Base-by-base conservation (phyloP, 2,888 invertebrate species). In the Platerodrilus igneus region DNA sequence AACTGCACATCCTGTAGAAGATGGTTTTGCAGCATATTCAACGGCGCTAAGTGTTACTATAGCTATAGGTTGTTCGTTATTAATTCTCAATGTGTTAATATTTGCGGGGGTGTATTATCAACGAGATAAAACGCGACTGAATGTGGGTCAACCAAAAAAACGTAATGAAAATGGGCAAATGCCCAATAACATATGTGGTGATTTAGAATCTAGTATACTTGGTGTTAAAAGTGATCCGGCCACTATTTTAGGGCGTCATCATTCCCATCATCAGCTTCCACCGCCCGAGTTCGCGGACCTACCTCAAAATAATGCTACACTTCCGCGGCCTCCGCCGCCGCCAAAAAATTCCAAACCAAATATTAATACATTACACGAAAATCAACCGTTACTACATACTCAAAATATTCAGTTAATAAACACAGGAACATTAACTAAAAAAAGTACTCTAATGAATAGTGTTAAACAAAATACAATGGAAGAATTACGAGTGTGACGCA, bases 91-190 rank as follows among this genome's bases (percentile, higher is more conserved):
- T 63, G 88, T 94, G 27, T 72, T 94, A 16, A 91, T 95, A 60
- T 94, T 94, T 62, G 93, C 93, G 35, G 93, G 91, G 3, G 90
- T 94, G 1, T 94, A 93, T 65, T 94, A 94, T 62, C 93, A 94
- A 62, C 75, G 89, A 35, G 89, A 89, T 61, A 89, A 89, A 65
- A 84, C 85, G 46, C 75, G 85, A 50, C 78, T 85, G 75, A 75
- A 59, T 66, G 69, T 68, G 48, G 75, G 74, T 56, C 75, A 73
- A 40, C 64, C 72, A 5, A 79, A 87, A 61, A 81, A 86, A 57
- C 75, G 86, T 20, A 85, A 81, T 47, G 87, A 88, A 60, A 88
- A 88, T 56, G 87, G 88, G 0, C 87, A 87, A 63, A 87, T 88
- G 84, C 87, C 88, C 4, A 88, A 88, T 60, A 88, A 85, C 57